A percentile compares a stretch with the other conserved stretches of the same genome.
Conservation (phyloP, 92 coral and sea anemone species). For the Zoanthus sansibaricus region DNA sequence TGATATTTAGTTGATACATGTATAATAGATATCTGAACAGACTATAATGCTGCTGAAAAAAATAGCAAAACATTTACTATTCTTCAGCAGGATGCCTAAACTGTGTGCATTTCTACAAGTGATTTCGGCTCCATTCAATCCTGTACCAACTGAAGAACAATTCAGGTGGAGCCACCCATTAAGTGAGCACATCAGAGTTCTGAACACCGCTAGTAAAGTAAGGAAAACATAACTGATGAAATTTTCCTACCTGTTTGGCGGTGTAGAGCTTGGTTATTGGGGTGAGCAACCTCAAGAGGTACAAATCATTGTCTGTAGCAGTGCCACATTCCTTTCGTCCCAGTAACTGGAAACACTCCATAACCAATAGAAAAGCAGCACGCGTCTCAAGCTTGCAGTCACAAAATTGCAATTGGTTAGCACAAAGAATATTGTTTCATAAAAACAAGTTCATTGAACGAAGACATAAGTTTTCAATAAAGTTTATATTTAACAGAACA, state of each 20-base stretch:
- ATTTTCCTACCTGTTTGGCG: constrained; percentile 83
- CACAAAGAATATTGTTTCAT: not conserved
- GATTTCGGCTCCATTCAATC: no score
- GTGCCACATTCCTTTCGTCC: constrained; percentile 83
- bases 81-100: no score
- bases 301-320: constrained; percentile 71
- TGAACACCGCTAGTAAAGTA: no score
- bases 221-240: not conserved
- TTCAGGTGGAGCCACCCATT: no score
- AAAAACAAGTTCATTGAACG: not conserved
- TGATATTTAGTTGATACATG: not conserved
- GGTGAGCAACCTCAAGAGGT: constrained; percentile 80
- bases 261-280: constrained; percentile 91
- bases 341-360: constrained; percentile 82
- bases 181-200: no score
- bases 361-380: constrained; percentile 76
- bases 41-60: no score
- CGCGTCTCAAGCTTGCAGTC: constrained; percentile 80
- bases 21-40: not conserved
- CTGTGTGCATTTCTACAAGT: no score
- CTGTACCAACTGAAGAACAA: no score
- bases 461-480: not conserved
- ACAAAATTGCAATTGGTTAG: not conserved
- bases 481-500: not conserved
- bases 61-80: no score